Percentiles rank a stretch among this genome's conserved stretches.
These are phyloP conservation scores for Terebella lapidaria DNA, from an alignment of 2,888 invertebrate species.

Conservation along the genomic window DNA sequence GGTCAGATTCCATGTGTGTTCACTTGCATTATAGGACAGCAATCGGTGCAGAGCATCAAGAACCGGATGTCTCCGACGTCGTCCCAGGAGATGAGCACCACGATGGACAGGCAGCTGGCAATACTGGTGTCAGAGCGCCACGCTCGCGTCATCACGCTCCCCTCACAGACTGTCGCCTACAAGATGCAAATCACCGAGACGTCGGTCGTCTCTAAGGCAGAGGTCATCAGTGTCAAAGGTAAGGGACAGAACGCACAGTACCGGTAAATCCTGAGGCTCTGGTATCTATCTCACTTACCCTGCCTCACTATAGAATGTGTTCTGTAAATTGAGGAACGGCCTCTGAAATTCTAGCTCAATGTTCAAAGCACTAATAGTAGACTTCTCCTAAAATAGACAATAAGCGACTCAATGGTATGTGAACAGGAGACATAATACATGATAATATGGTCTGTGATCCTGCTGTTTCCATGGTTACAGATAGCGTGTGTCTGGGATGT, in stretches of 20 bases:
- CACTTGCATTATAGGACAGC: slow-evolving; percentile 32
- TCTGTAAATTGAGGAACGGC: too few relatives aligned
- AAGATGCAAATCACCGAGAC: slow-evolving; percentile 84
- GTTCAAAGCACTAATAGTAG: too few relatives aligned
- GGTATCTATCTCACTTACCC: too few relatives aligned
- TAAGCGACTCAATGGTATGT: too few relatives aligned
- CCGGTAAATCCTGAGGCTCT: too few relatives aligned
- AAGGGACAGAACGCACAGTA: too few relatives aligned
- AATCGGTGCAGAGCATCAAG: slow-evolving; percentile 35
- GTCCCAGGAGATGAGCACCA: slow-evolving; percentile 57
- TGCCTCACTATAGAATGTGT: too few relatives aligned
- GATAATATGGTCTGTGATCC: too few relatives aligned
- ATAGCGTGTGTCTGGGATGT: slow-evolving; percentile 88
- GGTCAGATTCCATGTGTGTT: neutral
- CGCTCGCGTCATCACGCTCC: slow-evolving; percentile 72
- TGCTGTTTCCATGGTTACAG: too few relatives aligned
- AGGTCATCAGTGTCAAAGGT: slow-evolving; percentile 80
- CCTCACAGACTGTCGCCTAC: slow-evolving; percentile 91
- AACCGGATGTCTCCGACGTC: slow-evolving; percentile 48
- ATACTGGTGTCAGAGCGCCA: slow-evolving; percentile 87
- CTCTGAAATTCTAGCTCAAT: too few relatives aligned
- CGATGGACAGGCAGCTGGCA: slow-evolving; percentile 80
- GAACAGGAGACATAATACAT: too few relatives aligned
- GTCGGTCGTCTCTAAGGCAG: slow-evolving; percentile 90
- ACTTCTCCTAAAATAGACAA: too few relatives aligned